Base-by-base conservation (phyloP, 2,888 invertebrate genomes). In the Lordiphosa fenestrarum region DNA sequence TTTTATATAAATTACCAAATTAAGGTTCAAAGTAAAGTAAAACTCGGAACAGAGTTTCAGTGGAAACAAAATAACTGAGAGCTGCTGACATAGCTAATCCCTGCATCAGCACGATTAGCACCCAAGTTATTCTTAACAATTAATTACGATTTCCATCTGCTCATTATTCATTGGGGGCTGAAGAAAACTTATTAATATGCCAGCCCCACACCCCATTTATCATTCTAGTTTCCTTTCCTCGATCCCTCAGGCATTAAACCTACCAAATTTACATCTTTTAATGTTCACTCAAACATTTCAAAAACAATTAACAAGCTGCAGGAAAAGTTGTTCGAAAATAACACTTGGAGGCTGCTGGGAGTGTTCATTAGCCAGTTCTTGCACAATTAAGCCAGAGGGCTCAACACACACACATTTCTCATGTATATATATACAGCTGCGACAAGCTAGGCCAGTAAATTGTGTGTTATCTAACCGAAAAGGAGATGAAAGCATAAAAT, bases 321-420 rank as follows among this genome's bases (percentile, higher is more conserved):
- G 15, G 33, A n/a, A 19, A 55, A 61, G 36, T 44, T 35, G 9
- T 36, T 15, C 23, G 62, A 38, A 51, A 15, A 30, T 30, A 51
- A 47, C 49, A 53, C 40, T 59, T 58, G 48, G 48, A 51, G 53
- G 55, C 42, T 39, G 46, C 51, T 52, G 21, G 25, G 41, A 23
- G 39, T 53, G 54, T 58, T 71, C 71, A 71, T 71, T 71, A 71
- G 74, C 36, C 57, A 33, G 30, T 44, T 51, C 48, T 66, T 60
- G 60, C 60, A 55, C 56, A 56, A 73, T 61, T 66, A 56, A 48
- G 62, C 71, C 48, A 40, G 53, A n/a, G 70, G 67, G 58, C 42
- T 44, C 25, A 53, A 53, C 44, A 41, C 36, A 19, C n/a, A 49
- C 37, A 37, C 36, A 38, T 15, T 15, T 15, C 2, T 15, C 15